Conservation (phyloP, 2,888 invertebrate genomes). For the Crossocerus cetratus region DNA sequence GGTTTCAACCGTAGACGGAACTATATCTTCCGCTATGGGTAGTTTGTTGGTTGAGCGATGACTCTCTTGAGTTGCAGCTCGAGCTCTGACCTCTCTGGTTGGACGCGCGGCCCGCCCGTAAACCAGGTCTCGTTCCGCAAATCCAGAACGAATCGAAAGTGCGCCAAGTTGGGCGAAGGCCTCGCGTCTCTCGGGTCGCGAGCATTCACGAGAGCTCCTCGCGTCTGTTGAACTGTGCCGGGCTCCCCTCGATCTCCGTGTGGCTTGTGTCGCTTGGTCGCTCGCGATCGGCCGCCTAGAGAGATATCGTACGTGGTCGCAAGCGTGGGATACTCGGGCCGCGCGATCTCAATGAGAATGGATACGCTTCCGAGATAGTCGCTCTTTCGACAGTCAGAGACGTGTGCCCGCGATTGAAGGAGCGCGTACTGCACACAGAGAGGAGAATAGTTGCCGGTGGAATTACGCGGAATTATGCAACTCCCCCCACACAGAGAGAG, state of each 20-base stretch:
- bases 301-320: not conserved
- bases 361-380: not conserved
- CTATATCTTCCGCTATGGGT: no score
- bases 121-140: constrained; percentile 34
- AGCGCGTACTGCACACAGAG: not conserved
- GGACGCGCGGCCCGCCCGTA: constrained; percentile 32
- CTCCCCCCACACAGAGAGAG: not conserved
- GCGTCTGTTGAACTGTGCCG: not conserved
- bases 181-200: constrained; percentile 1
- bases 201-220: not conserved
- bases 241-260: not conserved
- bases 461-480: constrained; percentile 36
- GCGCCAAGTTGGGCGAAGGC: constrained; percentile 25
- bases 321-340: not conserved
- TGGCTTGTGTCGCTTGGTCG: no score
- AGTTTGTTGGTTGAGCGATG: not conserved
- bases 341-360: constrained; percentile 1
- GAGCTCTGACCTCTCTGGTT: constrained; percentile 41
- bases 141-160: constrained; percentile 58
- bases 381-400: not conserved
- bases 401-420: constrained; percentile 2
- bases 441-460: not conserved
- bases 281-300: no score
- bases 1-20: no score
- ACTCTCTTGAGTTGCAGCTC: not conserved